phyloP scores from a whole-genome alignment of 1,140 invertebrate species.

The Brachionus asplanchnoidis region DNA sequence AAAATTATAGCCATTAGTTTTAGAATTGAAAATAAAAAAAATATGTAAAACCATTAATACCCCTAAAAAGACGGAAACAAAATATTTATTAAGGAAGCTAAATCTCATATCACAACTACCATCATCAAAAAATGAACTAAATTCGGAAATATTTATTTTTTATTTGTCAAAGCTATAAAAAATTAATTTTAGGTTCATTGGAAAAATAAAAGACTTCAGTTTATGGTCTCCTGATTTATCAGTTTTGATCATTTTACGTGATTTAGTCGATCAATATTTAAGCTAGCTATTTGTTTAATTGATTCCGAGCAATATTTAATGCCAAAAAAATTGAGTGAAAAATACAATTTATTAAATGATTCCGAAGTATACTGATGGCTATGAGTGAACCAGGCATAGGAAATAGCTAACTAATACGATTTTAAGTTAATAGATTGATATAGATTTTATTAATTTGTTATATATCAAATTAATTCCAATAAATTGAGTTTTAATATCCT shows the following conservation, averaged over 20 bases:
- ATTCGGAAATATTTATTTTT: constrained; percentile 7
- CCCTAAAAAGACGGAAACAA: neutral
- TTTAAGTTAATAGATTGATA: neutral
- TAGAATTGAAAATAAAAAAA: neutral
- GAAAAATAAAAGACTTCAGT: neutral
- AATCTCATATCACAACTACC: neutral
- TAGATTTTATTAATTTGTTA: constrained; percentile 19
- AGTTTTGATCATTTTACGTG: neutral
- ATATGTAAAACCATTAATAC: neutral
- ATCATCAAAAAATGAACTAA: neutral
- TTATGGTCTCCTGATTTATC: neutral
- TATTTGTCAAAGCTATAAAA: neutral
- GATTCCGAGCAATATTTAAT: neutral
- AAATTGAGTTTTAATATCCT: constrained; percentile 32
- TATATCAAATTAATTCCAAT: constrained; percentile 19
- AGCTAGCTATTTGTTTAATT: neutral
- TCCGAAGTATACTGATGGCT: neutral
- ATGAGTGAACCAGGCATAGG: neutral
- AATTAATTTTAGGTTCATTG: neutral
- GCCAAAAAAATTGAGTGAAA: neutral
- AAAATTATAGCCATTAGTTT: neutral
- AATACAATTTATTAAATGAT: neutral
- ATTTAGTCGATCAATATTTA: neutral
- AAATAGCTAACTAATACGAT: neutral
- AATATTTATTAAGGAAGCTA: constrained; percentile 12